Base-by-base conservation (phyloP, 2,888 invertebrate species). In the Mythimna vitellina region DNA sequence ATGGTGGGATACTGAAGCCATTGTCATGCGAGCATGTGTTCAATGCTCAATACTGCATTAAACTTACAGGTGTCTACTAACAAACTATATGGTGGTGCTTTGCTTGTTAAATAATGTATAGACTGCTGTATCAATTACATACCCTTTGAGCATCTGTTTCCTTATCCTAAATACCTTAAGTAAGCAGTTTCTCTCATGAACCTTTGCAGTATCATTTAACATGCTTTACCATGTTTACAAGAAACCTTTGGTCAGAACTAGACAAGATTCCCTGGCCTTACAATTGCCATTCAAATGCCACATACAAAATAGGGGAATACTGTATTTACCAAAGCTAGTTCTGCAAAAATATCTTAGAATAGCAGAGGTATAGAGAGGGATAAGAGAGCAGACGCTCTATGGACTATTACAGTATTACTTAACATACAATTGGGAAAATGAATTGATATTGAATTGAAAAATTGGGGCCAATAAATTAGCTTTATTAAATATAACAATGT, bases 1-100 rank as follows among this genome's bases (percentile, higher is more conserved):
- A 96, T 65, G 96, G 96, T 78, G 96, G 96, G 57, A 92, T 96
- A 64, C 89, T 98, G 84, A 91, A 96, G 86, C 97, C 98, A 4
- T 92, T 94, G 86, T 96, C 96, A 89, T 98, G 98, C 94, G 96
- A 97, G 87, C 96, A 97, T 92, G 97, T 99, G 69, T 97, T 97
- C 91, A 97, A 98, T 91, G 98, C 99, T 65, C 96, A 96, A 86
- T 99, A 97, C 95, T 99, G 99, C 96, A 96, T 99, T 87, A 99
- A 99, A 96, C 97, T 97, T 64, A 97, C 97, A 87, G 98, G 97
- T 94, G 83, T 70, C 82, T 83, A 87, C 75, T 86, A 88, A 87
- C 70, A 78, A 58, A 49, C 3, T 17, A 5, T 57, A 22, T 60
- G 70, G 56, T 49, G 22, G 32, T 67, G 57, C 65, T 70, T 73